Base-by-base conservation (phyloP, 2,797 vertebrate genomes). In the Emydoidea blandingii region DNA sequence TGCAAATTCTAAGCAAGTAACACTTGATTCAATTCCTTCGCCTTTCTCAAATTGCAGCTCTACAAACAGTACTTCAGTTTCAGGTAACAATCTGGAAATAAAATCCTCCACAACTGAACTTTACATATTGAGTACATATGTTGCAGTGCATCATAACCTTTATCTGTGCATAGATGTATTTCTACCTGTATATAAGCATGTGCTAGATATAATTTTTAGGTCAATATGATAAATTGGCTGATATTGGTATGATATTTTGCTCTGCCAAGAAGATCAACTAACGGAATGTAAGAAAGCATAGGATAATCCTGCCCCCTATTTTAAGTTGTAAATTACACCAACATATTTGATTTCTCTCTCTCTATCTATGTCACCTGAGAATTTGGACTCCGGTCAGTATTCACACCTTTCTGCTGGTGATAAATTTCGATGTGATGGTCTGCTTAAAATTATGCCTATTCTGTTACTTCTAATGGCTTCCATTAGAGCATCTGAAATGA, bases 21-120 rank as follows among this genome's bases (percentile, higher is more conserved):
- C 44, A 16, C 37, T 37, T 74, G 83, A 92, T 72, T 72, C 83
- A 2, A 3, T 2, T 89, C 90, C 92, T 89, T 87, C 95, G 72
- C 44, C 5, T 47, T 18, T 27, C 83, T 85, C 96, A 95, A 88
- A 86, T 87, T 79, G 34, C 68, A 78, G 27, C 57, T 44, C 62
- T 78, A 12, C 79, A 81, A 89, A 79, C 2, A 79, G 4, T 9
- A 80, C 87, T 79, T 76, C 31, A 3, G 90, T 95, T 89, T 74
- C 96, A 98, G 98, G 98, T 98, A 98, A 81, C 79, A 1, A 0
- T 16, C 0, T 47, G 52, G 1, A 57, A 91, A 37, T 65, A 47
- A 79, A 86, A 23, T 84, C 49, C 50, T 92, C 41, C 86, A 41
- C 31, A 74, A 3, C 76, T 21, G 15, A n/a, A 41, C 12, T 12